phyloP scores from a whole-genome alignment of 2,113 vertebrate species.

The Neofelis nebulosa region DNA sequence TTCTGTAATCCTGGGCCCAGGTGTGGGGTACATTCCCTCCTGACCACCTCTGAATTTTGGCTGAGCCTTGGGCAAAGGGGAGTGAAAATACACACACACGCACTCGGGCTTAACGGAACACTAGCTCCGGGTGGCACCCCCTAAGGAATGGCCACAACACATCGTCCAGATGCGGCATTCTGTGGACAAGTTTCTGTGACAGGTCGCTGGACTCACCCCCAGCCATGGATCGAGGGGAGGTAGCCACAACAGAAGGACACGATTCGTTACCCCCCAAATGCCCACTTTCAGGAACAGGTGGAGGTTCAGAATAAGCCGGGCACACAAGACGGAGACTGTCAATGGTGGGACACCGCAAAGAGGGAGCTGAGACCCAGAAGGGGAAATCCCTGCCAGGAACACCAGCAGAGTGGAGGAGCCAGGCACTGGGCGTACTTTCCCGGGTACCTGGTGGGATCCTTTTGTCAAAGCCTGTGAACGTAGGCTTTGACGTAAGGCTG shows the following conservation, averaged over 20 bases:
- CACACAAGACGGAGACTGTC: too few species aligned
- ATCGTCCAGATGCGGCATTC: fast-evolving
- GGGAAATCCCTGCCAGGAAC: fast-evolving
- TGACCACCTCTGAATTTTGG: constrained; percentile 64
- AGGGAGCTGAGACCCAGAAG: background rate
- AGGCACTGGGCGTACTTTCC: background rate
- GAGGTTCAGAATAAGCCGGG: background rate
- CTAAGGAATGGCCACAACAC: background rate
- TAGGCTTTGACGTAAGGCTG: background rate
- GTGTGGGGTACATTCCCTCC: background rate
- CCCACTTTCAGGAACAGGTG: background rate
- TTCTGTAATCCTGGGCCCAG: background rate
- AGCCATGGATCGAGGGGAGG: background rate
- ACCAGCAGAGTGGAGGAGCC: background rate
- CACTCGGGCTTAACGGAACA: background rate
- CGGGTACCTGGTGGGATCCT: too few species aligned
- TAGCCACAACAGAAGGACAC: fast-evolving
- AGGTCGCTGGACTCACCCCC: background rate
- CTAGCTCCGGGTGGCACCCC: background rate
- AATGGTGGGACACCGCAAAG: fast-evolving
- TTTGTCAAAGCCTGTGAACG: fast-evolving
- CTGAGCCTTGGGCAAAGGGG: background rate
- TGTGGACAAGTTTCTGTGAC: background rate
- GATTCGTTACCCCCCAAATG: fast-evolving
- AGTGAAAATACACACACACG: background rate